Conservation (phyloP, 2,113 vertebrate species). For the Pomatostomus ruficeps region DNA sequence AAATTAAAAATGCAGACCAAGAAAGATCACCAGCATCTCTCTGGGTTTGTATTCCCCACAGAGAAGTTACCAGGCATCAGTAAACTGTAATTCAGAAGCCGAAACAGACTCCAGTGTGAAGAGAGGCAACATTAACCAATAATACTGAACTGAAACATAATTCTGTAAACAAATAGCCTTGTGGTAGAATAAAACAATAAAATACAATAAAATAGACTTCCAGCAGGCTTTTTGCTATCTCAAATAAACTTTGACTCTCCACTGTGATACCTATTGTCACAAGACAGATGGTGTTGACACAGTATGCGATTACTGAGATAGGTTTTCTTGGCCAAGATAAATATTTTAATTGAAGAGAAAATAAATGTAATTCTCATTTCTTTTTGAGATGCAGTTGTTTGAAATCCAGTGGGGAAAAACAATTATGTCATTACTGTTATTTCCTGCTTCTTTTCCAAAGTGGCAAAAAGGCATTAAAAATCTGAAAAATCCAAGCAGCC, state of each 20-base stretch:
- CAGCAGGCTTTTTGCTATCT: not conserved
- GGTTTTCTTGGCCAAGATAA: constrained; percentile 5
- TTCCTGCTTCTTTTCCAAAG: not conserved
- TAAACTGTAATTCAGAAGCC: not conserved
- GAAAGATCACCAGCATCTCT: not conserved
- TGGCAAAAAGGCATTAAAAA: not conserved
- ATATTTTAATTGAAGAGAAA: constrained; percentile 9
- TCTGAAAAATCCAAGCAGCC: not conserved
- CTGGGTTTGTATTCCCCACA: not conserved
- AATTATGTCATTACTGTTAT: not conserved
- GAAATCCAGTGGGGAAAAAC: not conserved
- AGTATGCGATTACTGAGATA: not conserved
- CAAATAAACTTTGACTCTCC: not conserved
- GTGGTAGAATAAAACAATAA: not conserved
- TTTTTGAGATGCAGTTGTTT: not conserved
- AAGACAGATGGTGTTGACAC: not conserved
- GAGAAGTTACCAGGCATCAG: not conserved
- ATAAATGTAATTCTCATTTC: not conserved
- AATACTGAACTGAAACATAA: not conserved
- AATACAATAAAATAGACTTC: not conserved
- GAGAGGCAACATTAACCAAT: not conserved
- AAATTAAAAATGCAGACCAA: not conserved
- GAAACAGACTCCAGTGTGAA: not conserved
- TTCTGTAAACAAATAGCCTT: not conserved
- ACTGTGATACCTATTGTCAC: not conserved